phyloP scores from a whole-genome alignment of 2,797 vertebrate species.

The Mareca strepera region DNA sequence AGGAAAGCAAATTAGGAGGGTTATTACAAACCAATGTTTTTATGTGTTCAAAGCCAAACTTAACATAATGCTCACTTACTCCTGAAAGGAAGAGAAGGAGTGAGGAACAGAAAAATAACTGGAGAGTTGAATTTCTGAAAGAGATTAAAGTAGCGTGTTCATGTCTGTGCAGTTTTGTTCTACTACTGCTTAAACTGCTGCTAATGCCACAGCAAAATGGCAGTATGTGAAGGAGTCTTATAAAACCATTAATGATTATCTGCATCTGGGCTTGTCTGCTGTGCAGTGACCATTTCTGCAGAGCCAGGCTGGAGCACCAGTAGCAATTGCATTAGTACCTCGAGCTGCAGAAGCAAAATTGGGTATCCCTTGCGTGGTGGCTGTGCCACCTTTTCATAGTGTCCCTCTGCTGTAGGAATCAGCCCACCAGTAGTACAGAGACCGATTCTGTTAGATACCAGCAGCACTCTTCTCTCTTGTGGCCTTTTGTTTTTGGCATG shows the following conservation, averaged over 20 bases:
- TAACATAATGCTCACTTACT: not conserved
- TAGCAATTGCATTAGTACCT: not conserved
- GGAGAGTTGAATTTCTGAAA: not conserved
- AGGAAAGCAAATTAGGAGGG: conserved; percentile 51
- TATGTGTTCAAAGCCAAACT: conserved; percentile 18
- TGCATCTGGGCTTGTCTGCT: not conserved
- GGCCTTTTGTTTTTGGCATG: not conserved
- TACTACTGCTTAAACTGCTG: not conserved
- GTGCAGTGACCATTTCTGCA: fast-evolving
- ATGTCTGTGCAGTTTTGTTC: not conserved
- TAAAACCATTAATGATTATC: not conserved
- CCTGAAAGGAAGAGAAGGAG: not conserved
- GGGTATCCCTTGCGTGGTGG: not conserved
- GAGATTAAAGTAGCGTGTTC: not conserved
- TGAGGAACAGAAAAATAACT: not conserved
- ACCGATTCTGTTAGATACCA: not conserved
- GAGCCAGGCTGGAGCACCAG: fast-evolving
- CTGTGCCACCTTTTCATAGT: fast-evolving
- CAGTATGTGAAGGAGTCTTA: fast-evolving
- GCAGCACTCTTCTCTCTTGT: not conserved
- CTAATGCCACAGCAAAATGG: not conserved
- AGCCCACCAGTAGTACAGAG: not conserved
- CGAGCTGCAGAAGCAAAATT: not conserved
- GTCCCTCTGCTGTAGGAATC: not conserved
- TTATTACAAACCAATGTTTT: conserved; percentile 21